Conservation (phyloP, 1,140 invertebrate species). For the Saccostrea echinata region DNA sequence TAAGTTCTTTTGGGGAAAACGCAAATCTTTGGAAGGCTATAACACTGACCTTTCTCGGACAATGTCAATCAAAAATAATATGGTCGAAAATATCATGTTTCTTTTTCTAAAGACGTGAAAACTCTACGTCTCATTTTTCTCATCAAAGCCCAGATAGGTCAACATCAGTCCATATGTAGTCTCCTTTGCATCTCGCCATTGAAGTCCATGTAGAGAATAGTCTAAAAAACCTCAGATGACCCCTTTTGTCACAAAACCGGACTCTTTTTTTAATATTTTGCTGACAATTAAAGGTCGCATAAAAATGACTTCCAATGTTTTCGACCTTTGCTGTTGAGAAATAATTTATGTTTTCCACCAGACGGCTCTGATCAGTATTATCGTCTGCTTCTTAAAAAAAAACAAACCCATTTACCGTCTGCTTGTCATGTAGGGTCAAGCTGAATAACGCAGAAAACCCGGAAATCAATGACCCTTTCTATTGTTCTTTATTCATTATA, state of each 20-base stretch:
- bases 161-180: not conserved
- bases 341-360: not conserved
- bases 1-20: too few relatives aligned
- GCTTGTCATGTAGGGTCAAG: not conserved
- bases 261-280: not conserved
- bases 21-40: too few relatives aligned
- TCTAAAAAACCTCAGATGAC: not conserved
- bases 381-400: not conserved
- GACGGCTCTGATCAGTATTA: not conserved
- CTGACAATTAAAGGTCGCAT: not conserved
- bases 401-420: not conserved
- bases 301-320: not conserved
- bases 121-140: not conserved
- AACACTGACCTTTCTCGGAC: too few relatives aligned
- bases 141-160: not conserved
- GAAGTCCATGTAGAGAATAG: not conserved
- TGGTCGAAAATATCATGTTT: too few relatives aligned
- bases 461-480: not conserved
- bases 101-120: too few relatives aligned
- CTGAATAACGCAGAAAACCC: not conserved
- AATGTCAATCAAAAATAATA: too few relatives aligned
- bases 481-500: not conserved
- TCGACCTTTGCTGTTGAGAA: not conserved
- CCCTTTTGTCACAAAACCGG: not conserved
- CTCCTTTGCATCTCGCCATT: not conserved